A percentile compares a stretch with the other conserved stretches of the same genome.
Evolutionary conservation across 2,888 invertebrate species (phyloP).

Genomic region (Drosophila quasianomalipes): DNA sequence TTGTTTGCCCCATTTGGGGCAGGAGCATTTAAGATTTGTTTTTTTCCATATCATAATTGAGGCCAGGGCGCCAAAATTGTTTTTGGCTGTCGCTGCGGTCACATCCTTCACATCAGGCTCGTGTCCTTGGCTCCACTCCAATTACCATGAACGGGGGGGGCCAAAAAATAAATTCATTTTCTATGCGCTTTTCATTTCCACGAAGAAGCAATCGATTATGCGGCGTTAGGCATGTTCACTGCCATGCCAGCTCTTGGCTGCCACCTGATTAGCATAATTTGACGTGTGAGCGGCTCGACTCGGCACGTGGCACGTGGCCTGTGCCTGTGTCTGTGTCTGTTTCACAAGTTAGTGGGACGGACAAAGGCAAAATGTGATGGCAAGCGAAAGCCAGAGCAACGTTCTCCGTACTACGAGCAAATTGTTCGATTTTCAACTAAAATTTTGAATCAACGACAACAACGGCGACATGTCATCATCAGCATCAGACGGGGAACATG

Average conservation of each 20-base stretch:
- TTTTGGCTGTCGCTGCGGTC: conserved; percentile 32
- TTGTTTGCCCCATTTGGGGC: neutral
- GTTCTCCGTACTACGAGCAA: conserved; percentile 48
- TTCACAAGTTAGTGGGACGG: conserved; percentile 40
- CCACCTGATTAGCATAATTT: conserved; percentile 75
- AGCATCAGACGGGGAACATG: conserved; percentile 47
- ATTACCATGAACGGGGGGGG: neutral
- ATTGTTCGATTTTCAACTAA: conserved; percentile 61
- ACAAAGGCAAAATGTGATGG: conserved; percentile 36
- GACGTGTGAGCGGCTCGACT: conserved; percentile 59
- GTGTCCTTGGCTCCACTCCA: conserved; percentile 17
- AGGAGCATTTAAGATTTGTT: conserved; percentile 5
- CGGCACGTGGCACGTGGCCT: conserved; percentile 27
- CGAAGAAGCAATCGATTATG: conserved; percentile 53
- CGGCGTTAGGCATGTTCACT: conserved; percentile 36
- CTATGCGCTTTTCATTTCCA: conserved; percentile 47
- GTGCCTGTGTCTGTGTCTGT: neutral
- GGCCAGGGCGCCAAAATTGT: conserved; percentile 43
- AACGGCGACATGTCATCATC: conserved; percentile 66
- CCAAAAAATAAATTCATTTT: conserved; percentile 52
- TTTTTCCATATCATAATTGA: conserved; percentile 27
- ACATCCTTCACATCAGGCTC: conserved; percentile 5
- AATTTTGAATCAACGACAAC: conserved; percentile 64
- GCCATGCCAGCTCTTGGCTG: conserved; percentile 25
- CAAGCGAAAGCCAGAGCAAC: conserved; percentile 18